Conservation (phyloP, 2,113 vertebrate genomes). For the Calidris pugnax region DNA sequence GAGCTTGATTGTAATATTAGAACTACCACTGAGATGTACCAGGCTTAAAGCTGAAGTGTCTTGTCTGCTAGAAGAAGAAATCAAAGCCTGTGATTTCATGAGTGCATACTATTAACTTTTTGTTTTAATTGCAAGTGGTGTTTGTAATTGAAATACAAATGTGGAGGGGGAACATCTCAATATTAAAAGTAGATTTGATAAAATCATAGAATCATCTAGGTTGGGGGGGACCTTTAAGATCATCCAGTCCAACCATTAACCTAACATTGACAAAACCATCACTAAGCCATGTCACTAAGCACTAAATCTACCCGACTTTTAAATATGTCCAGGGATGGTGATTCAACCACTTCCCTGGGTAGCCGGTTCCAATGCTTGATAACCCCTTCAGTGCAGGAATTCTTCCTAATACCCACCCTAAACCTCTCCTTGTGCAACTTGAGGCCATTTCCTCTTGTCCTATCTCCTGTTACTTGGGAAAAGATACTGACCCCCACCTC, state of each 20-base stretch:
- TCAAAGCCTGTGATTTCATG: slow-evolving; percentile 16
- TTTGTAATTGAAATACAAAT: not conserved
- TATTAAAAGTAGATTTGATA: not conserved
- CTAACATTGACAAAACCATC: not conserved
- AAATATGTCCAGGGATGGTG: not conserved
- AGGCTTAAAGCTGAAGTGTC: not conserved
- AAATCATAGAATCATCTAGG: not conserved
- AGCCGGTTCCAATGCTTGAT: not conserved
- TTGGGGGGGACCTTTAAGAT: not conserved
- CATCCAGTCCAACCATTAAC: not conserved
- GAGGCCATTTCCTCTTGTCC: not conserved
- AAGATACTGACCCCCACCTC: not conserved
- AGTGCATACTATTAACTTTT: not conserved
- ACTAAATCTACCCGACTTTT: not conserved
- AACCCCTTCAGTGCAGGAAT: not conserved
- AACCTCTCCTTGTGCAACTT: not conserved
- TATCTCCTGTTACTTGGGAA: not conserved
- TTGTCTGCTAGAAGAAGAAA: slow-evolving; percentile 33
- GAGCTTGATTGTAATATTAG: slow-evolving; percentile 37
- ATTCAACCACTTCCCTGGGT: not conserved
- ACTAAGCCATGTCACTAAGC: not conserved
- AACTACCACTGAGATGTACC: slow-evolving; percentile 39
- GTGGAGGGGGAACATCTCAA: not conserved
- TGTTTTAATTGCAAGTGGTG: not conserved
- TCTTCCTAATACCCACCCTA: not conserved